Percentiles rank a stretch among this genome's conserved stretches.
Evolutionary conservation across 1,140 invertebrate genomes (phyloP).

Genomic region (Pseudobourletiella spinata): DNA sequence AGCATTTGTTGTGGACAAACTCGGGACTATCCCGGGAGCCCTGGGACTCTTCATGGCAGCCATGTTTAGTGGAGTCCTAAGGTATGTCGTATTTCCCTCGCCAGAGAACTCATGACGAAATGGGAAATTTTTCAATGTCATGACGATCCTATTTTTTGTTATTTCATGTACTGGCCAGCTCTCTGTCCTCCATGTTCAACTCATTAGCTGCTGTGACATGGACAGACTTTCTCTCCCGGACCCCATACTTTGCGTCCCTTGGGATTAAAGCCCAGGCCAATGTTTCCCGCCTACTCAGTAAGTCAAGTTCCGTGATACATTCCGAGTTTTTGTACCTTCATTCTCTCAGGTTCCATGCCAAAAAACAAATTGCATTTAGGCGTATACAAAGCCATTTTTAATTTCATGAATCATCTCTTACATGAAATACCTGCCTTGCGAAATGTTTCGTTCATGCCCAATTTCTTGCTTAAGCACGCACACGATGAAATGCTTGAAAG

Average conservation of each 20-base stretch:
- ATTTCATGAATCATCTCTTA: too few relatives aligned
- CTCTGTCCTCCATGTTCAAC: constrained; percentile 60
- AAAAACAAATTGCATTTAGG: too few relatives aligned
- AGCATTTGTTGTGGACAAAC: constrained; percentile 30
- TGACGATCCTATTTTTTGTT: neutral
- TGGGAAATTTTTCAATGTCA: too few relatives aligned
- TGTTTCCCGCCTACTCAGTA: constrained; percentile 60
- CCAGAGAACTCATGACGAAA: too few relatives aligned
- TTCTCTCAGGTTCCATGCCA: neutral
- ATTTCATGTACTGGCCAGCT: too few relatives aligned
- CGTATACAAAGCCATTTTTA: too few relatives aligned
- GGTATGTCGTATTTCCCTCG: neutral
- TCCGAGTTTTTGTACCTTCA: too few relatives aligned
- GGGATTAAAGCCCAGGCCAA: constrained; percentile 62
- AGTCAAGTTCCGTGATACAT: too few relatives aligned
- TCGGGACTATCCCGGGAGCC: constrained; percentile 30
- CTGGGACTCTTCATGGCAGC: constrained; percentile 30
- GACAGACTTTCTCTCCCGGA: constrained; percentile 71
- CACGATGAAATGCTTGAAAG: too few relatives aligned
- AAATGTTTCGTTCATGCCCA: too few relatives aligned
- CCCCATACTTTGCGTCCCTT: constrained; percentile 56
- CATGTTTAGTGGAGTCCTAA: neutral
- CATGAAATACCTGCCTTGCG: too few relatives aligned
- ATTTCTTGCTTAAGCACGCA: too few relatives aligned
- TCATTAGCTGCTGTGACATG: constrained; percentile 77